Conservation (phyloP, 1,140 invertebrate species). For the Daktulosphaira vitifoliae region DNA sequence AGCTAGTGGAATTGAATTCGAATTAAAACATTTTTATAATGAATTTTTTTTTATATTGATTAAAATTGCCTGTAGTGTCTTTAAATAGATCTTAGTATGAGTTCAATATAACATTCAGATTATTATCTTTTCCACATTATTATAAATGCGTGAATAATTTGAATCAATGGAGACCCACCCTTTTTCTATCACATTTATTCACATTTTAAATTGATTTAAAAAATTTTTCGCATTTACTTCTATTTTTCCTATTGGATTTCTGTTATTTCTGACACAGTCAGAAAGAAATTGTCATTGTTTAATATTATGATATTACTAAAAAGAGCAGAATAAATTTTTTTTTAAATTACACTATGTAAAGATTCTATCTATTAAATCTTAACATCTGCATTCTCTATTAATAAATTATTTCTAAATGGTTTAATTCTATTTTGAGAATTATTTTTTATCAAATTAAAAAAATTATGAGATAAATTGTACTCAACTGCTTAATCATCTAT, state of each 20-base stretch:
- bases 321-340: background rate
- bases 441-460: background rate
- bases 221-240: background rate
- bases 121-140: background rate
- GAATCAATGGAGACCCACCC: no score
- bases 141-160: no score
- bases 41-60: constrained; percentile 8
- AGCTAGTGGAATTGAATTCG: constrained; percentile 43
- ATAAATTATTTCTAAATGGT: no score
- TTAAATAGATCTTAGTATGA: background rate
- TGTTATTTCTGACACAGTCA: background rate
- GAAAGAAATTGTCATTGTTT: background rate
- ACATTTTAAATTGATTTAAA: background rate
- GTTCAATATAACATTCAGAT: background rate
- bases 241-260: background rate
- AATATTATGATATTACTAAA: no score
- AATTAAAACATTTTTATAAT: constrained; percentile 41
- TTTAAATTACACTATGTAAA: background rate
- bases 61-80: constrained; percentile 11
- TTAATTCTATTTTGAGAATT: no score
- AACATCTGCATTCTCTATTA: background rate
- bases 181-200: no score
- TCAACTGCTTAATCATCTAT: no score
- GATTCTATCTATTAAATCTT: background rate
- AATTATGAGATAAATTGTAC: background rate